phyloP scores from a whole-genome alignment of 2,113 vertebrate species.

The Amphilophus citrinellus region DNA sequence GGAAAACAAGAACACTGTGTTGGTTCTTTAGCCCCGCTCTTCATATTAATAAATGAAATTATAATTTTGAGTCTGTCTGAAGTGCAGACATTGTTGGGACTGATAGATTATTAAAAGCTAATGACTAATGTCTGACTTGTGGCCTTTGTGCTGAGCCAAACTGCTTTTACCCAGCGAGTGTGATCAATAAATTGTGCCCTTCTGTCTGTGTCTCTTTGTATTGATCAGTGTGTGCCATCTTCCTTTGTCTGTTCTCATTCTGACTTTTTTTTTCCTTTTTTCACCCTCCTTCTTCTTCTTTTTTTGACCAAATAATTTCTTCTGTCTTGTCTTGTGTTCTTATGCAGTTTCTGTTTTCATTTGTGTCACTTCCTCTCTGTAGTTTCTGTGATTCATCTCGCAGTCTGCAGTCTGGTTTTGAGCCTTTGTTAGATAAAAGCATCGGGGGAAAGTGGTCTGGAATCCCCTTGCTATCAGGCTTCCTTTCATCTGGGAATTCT shows the following conservation, averaged over 20 bases:
- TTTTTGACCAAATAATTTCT: background rate
- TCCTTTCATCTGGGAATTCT: conserved; percentile 62
- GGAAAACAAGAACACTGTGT: background rate
- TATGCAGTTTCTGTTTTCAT: conserved; percentile 30
- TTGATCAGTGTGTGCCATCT: conserved; percentile 31
- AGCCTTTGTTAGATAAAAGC: conserved; percentile 49
- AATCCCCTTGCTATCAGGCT: conserved; percentile 38
- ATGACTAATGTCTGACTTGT: conserved; percentile 16
- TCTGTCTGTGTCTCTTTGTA: conserved; percentile 17
- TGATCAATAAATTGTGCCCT: conserved; percentile 36
- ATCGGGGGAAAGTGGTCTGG: conserved; percentile 2
- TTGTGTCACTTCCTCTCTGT: conserved; percentile 16
- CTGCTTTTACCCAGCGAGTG: conserved; percentile 16
- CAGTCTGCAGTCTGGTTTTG: conserved; percentile 43
- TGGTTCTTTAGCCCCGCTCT: background rate
- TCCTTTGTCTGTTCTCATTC: background rate
- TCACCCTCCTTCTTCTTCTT: background rate
- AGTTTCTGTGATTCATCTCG: conserved; percentile 15
- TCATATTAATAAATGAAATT: background rate
- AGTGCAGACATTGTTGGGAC: background rate
- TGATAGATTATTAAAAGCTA: conserved; percentile 33
- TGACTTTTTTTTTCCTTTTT: background rate
- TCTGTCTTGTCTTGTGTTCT: conserved; percentile 10
- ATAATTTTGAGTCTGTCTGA: background rate
- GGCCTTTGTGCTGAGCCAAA: conserved; percentile 28